Evolutionary conservation across 2,797 vertebrate genomes (phyloP), one percentile per base, ranked within the genome.

Genomic region (Pterois miles): DNA sequence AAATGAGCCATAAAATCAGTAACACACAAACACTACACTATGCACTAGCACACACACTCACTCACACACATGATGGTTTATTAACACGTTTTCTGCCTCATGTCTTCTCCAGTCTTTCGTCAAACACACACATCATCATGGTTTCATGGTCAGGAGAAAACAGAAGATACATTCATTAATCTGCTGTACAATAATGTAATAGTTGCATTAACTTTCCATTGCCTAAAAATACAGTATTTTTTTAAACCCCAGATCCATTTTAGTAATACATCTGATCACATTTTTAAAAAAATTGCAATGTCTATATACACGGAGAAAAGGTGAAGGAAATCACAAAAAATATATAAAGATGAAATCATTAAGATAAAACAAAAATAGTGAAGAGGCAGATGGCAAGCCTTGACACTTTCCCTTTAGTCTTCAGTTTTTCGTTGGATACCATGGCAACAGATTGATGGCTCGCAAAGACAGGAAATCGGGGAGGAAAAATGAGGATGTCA

Each of bases 121-220:
- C 78, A 89, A 83, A 86, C 81, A 80, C 74, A 34, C 83, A 80
- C 86, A 89, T 87, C 72, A 83, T 88, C 82, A 85, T 86, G 89
- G 78, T 88, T 92, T 90, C 71, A 86, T 85, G 65, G 83, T 89
- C 83, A 86, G 91, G 88, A 92, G 82, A 90, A 93, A 92, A 93
- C 88, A 84, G 84, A 93, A 88, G 87, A 92, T 95, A 96, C 95
- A 95, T 96, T 95, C 96, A 94, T 80, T 93, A 88, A 93, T 91
- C 89, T 88, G 87, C 90, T 93, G 92, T 90, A 94, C 89, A 93
- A 89, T 88, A 88, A 74, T 89, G 69, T 65, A 52, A 80, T 71
- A 70, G 82, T 86, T 86, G 65, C 65, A 74, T 82, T 67, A 64
- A 62, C 60, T 72, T 82, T 76, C 66, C 66, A 83, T 85, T 86